Evolutionary conservation across 2,888 invertebrate species (phyloP).

Genomic region (Dynastes grantii): DNA sequence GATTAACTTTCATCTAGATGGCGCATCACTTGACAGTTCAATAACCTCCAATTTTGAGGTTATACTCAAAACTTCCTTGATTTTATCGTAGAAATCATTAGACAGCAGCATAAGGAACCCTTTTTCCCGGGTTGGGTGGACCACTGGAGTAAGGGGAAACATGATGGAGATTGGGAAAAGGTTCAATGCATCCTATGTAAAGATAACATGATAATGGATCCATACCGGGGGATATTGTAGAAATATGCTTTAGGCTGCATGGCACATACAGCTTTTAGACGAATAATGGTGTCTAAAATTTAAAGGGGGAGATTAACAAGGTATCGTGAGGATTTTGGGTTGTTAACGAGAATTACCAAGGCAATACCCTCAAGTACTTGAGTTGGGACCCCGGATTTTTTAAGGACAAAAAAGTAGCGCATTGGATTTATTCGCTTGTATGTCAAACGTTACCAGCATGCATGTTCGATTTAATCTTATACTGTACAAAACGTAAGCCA

Average conservation of each 20-base stretch:
- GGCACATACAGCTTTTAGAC: slow-evolving; percentile 74
- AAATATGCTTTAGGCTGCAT: slow-evolving; percentile 88
- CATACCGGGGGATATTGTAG: slow-evolving; percentile 93
- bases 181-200: slow-evolving; percentile 89
- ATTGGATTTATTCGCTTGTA: slow-evolving; percentile 82
- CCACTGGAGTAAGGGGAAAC: slow-evolving; percentile 87
- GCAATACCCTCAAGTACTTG: slow-evolving; percentile 85
- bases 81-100: slow-evolving; percentile 57
- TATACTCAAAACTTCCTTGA: too few species aligned
- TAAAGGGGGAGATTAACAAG: slow-evolving; percentile 89
- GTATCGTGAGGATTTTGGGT: slow-evolving; percentile 86
- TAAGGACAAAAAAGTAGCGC: slow-evolving; percentile 82
- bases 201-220: slow-evolving; percentile 83
- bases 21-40: too few species aligned
- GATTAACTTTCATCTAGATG: too few species aligned
- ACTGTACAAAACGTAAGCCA: slow-evolving; percentile 86
- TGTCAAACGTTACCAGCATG: slow-evolving; percentile 91
- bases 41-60: not conserved
- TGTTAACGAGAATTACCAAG: slow-evolving; percentile 82
- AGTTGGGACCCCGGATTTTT: slow-evolving; percentile 89
- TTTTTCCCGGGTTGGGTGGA: slow-evolving; percentile 95
- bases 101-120: slow-evolving; percentile 85
- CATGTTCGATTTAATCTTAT: slow-evolving; percentile 82
- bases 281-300: slow-evolving; percentile 91
- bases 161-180: slow-evolving; percentile 88